These are phyloP conservation scores for Prionchulus punctatus DNA, from an alignment of 2,888 invertebrate genomes.

Conservation along the genomic window DNA sequence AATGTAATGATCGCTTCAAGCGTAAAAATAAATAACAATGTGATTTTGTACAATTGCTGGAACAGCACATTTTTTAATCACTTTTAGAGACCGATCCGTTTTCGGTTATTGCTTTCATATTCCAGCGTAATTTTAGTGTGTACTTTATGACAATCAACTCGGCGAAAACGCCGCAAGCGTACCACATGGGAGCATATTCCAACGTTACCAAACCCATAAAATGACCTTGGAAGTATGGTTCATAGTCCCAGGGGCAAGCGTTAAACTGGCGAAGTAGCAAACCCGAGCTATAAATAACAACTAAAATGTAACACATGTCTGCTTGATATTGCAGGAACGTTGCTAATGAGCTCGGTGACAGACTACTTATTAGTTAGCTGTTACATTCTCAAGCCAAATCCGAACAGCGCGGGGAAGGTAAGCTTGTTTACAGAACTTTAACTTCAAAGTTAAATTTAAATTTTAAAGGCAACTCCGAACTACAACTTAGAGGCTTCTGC, in stretches of 20 bases:
- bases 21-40: no score
- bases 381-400: no score
- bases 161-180: slow-evolving; percentile 28
- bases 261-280: slow-evolving; percentile 36
- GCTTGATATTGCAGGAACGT: no score
- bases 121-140: neutral
- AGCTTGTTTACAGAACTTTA: neutral
- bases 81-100: no score
- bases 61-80: no score
- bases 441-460: no score
- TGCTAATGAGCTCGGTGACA: no score
- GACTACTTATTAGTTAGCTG: no score
- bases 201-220: slow-evolving; percentile 40
- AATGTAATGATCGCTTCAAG: no score
- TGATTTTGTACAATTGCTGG: no score
- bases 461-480: neutral
- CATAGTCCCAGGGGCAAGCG: slow-evolving; percentile 43
- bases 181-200: slow-evolving; percentile 41
- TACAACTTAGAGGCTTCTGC: no score
- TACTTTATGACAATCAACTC: slow-evolving; percentile 26
- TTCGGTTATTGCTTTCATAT: neutral
- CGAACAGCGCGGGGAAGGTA: neutral
- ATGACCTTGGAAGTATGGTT: slow-evolving; percentile 37
- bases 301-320: no score
- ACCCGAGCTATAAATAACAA: slow-evolving; percentile 35